A percentile compares a stretch with the other conserved stretches of the same genome.
These are phyloP conservation scores for Hydraecia micacea DNA, from an alignment of 2,888 invertebrate species.

Conservation along the genomic window DNA sequence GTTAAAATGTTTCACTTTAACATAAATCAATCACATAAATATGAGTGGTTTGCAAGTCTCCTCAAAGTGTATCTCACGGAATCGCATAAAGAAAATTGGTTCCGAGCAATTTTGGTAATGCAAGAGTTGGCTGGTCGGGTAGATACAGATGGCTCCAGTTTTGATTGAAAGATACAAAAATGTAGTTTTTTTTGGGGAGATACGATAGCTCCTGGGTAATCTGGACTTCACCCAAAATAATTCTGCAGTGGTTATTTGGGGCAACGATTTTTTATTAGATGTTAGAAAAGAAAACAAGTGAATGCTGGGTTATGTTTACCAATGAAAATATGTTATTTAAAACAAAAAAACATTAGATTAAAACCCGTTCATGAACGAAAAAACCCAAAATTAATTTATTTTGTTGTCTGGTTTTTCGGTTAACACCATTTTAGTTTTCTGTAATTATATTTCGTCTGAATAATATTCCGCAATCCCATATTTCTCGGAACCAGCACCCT, in stretches of 20 bases:
- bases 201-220: conserved; percentile 50
- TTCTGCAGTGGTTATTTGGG: conserved; percentile 11
- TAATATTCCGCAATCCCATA: too few species aligned
- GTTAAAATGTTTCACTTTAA: conserved; percentile 47
- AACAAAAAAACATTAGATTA: neutral
- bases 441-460: neutral
- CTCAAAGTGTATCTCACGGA: conserved; percentile 76
- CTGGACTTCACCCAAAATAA: conserved; percentile 52
- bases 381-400: neutral
- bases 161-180: conserved; percentile 80
- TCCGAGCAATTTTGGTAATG: conserved; percentile 88
- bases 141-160: conserved; percentile 75
- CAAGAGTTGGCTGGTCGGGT: conserved; percentile 83
- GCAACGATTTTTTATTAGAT: neutral
- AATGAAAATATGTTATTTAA: neutral
- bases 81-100: conserved; percentile 86
- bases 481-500: neutral
- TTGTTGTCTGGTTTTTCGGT: neutral
- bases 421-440: neutral
- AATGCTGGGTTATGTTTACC: neutral
- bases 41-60: conserved; percentile 77
- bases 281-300: neutral
- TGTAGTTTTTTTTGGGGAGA: conserved; percentile 63
- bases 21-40: conserved; percentile 71
- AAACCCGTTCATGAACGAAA: neutral